Evolutionary conservation across 2,888 invertebrate genomes (phyloP), one percentile per base, ranked within the genome.

Genomic region (Ochropleura leucogaster): DNA sequence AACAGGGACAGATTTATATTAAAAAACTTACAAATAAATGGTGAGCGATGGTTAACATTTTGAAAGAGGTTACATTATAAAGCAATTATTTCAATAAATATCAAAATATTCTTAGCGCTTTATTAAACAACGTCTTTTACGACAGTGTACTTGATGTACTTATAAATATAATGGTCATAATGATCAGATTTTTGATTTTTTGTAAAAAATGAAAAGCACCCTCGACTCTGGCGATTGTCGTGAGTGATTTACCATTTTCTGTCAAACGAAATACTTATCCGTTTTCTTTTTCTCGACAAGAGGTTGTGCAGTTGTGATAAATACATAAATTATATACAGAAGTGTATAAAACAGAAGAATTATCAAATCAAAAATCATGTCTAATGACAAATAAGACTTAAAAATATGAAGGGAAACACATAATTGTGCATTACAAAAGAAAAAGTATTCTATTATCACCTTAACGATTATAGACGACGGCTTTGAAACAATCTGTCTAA

Each of bases 21-120:
- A 93, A 95, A 93, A 87, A 93, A 94, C 93, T 95, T 96, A 95
- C 93, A 95, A 94, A 93, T 95, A 95, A 91, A 92, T 95, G 87
- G 95, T 96, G 95, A 96, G 95, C 95, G 94, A 93, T 94, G 96
- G 96, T 96, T 96, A 96, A 96, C 95, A 94, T 94, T 95, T 93
- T 94, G 93, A 93, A 93, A 88, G 89, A 92, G 94, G 95, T 96
- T 96, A 96, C 90, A 95, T 95, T 92, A 94, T 94, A 95, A 96
- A 96, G 96, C 95, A 91, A 93, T 94, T 92, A 90, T 92, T 91
- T 89, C 77, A 91, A 90, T 90, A 92, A 93, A 94, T 94, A 94
- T 93, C 92, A 95, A 95, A 95, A 93, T 94, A 94, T 92, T 92
- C 94, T 95, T 95, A 95, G 91, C 89, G 74, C 88, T 93, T 93